Base-by-base conservation (phyloP, 2,797 vertebrate genomes). In the Mormyrops boulengeri region DNA sequence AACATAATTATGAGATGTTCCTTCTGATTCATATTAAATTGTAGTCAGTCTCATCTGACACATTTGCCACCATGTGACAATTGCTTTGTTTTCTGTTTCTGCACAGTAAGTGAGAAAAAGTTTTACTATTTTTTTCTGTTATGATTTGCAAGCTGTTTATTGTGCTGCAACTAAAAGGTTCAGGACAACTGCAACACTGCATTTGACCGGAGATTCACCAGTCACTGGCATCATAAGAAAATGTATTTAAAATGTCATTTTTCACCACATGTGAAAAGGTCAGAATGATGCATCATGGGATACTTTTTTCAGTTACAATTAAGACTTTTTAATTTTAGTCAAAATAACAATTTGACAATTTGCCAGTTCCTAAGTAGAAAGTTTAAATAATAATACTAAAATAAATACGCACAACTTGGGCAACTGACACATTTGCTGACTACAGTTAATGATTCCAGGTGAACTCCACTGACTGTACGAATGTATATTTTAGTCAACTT, bases 381-480 rank as follows among this genome's bases (percentile, higher is more conserved):
- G 38, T n/a, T 73, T 14, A 73, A 73, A 73, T 73, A 38, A 73
- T 38, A 38, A 73, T 73, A 34, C 66, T 47, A 47, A 82, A 47
- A 73, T 73, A 73, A 73, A 82, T 47, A 47, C 9, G 41, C 77
- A 82, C 8, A 17, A 82, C 77, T 82, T 17, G 4, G 7, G 77
- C 41, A 82, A 82, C 77, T 82, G 77, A 82, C 77, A 82, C 77
- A 82, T 47, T 82, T 82, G 77, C 77, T 82, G 77, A 82, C 77
- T 82, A 8, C 19, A 47, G 77, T 82, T 82, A 82, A 82, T 47
- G 41, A 82, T 82, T 82, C 77, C 6, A 47, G 77, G 77, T 82
- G 38, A 82, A 82, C 17, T 82, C 38, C 38, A 44, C 77, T n/a
- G 77, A 73, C 69, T 73, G 69, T 73, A 34, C 4, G 22, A 30